A percentile compares a stretch with the other conserved stretches of the same genome.
These are phyloP conservation scores for Agrotis segetum DNA, from an alignment of 2,888 invertebrate genomes.

Conservation along the genomic window DNA sequence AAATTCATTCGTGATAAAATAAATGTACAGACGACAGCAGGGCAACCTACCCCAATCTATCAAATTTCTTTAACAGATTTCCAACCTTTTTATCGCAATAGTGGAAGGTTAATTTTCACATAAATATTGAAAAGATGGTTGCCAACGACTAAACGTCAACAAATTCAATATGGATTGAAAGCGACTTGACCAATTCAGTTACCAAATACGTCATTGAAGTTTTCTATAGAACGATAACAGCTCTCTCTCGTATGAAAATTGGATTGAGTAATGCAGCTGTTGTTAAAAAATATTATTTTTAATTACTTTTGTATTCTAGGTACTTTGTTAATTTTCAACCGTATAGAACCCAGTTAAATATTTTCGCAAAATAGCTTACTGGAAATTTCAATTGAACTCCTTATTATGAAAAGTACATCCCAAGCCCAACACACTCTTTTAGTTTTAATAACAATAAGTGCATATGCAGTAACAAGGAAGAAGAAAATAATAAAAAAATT, in stretches of 20 bases:
- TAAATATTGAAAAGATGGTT: slow-evolving; percentile 49
- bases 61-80: too few species aligned
- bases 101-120: too few species aligned
- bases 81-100: too few species aligned
- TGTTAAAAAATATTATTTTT: slow-evolving; percentile 14
- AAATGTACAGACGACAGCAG: slow-evolving; percentile 4
- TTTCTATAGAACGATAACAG: slow-evolving; percentile 48
- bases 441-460: not conserved
- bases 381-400: not conserved
- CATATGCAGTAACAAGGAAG: not conserved
- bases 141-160: slow-evolving; percentile 46
- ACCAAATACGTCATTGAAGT: slow-evolving; percentile 52
- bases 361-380: not conserved
- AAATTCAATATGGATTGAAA: slow-evolving; percentile 52
- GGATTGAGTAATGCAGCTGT: slow-evolving; percentile 5
- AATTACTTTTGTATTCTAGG: slow-evolving; percentile 3
- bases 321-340: not conserved
- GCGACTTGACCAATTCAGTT: slow-evolving; percentile 57
- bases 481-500: not conserved
- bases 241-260: slow-evolving; percentile 38
- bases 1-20: slow-evolving; percentile 52
- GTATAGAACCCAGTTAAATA: not conserved
- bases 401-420: too few species aligned
- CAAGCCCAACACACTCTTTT: not conserved
- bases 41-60: too few species aligned